phyloP scores from a whole-genome alignment of 2,113 vertebrate genomes.

The Camelus dromedarius region DNA sequence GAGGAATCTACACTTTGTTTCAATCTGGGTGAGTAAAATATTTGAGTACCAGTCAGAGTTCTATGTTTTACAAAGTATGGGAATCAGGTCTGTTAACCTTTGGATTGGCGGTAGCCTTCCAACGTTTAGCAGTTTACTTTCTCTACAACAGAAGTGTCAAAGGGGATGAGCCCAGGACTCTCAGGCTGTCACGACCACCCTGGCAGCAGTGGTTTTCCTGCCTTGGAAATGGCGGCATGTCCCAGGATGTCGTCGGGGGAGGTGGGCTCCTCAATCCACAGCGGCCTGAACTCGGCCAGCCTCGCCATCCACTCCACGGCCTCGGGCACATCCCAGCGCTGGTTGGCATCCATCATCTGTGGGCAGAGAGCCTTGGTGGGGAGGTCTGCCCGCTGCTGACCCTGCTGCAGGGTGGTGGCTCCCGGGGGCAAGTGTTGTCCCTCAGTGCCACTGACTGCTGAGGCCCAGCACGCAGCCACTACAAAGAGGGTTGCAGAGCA shows the following conservation, averaged over 20 bases:
- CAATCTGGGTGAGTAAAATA: neutral
- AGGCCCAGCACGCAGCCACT: neutral
- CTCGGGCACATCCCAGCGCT: slow-evolving; percentile 91
- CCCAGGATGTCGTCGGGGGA: slow-evolving; percentile 92
- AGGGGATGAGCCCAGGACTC: neutral
- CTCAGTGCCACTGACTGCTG: neutral
- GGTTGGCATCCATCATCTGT: slow-evolving; percentile 93
- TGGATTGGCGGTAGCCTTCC: neutral
- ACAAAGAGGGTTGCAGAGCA: neutral
- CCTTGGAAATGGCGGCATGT: slow-evolving; percentile 89
- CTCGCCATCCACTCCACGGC: slow-evolving; percentile 88
- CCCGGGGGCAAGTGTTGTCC: neutral
- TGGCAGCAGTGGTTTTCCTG: slow-evolving; percentile 37
- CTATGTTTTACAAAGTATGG: neutral
- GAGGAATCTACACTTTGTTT: neutral
- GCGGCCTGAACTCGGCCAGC: slow-evolving; percentile 88
- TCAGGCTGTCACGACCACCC: neutral
- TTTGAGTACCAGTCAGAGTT: neutral
- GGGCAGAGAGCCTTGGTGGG: neutral
- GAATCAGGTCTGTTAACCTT: neutral
- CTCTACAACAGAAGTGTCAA: neutral
- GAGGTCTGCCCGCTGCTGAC: neutral
- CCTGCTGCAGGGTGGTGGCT: neutral
- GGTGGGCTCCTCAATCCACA: slow-evolving; percentile 91
- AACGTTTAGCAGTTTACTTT: neutral